Evolutionary conservation across 2,888 invertebrate genomes (phyloP), one percentile per base, ranked within the genome.

Genomic region (Unio delphinus): DNA sequence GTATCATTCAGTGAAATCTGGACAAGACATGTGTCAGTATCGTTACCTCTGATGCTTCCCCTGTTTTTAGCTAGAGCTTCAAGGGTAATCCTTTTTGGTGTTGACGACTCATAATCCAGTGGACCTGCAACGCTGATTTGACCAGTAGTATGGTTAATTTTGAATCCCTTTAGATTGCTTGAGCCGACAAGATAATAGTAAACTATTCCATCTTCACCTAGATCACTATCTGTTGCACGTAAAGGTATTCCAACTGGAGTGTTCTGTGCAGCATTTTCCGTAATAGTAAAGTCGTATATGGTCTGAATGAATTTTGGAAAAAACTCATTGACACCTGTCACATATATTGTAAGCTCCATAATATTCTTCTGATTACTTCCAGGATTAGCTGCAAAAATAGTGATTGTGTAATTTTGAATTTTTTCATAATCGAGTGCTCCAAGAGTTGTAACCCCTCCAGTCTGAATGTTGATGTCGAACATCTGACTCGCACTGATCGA

Each of bases 41-140:
- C 97, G 88, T 97, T 97, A 4, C 98, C 98, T 58, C 94, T 93
- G 80, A 98, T 97, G 26, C 96, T 95, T 20, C 98, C 98, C 65
- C 94, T 94, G 88, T 98, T 98, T 91, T 98, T 98, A 0, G 97
- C 97, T 92, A 98, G 93, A 0, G 97, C 96, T 0, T 96, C 96
- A 17, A 98, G 90, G 8, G 74, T 74, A 15, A 88, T 81, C 55
- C 75, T 72, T 45, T 45, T 45, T 45, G 70, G 55, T 8, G 83
- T 83, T 1, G 85, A 81, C 0, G 85, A 83, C 69, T 86, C 89
- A 60, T 86, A 85, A 74, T 86, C 89, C 95, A 92, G 86, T 94
- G 93, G 72, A 95, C 80, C 92, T 0, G 96, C 94, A 0, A 98
- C 96, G 75, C 93, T 93, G 73, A 98, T 94, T 0, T 94, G 93